Percentiles rank a stretch among this genome's conserved stretches.
Evolutionary conservation across 2,888 invertebrate species (phyloP).

Genomic region (Apomyelois bistriatella): DNA sequence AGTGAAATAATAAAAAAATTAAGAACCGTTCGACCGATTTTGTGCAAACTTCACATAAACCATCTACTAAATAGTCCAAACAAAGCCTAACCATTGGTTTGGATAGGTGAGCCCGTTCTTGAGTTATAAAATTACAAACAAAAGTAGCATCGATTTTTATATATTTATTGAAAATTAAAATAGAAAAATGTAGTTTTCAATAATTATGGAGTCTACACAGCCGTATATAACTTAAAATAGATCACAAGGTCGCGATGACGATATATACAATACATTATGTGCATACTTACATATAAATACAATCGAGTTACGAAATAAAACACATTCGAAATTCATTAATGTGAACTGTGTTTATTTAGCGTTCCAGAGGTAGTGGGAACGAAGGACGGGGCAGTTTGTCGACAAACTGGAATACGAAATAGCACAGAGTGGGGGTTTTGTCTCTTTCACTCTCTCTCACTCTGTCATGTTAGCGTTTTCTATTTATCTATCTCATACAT

Average conservation of each 20-base stretch:
- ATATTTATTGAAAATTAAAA: neutral
- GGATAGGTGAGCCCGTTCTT: no score
- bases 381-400: conserved; percentile 74
- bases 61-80: no score
- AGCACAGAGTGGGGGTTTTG: neutral
- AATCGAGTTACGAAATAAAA: conserved; percentile 25
- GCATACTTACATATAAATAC: conserved; percentile 10
- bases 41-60: no score
- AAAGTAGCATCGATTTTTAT: neutral
- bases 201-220: neutral
- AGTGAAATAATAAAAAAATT: no score
- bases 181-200: neutral
- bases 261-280: conserved; percentile 10
- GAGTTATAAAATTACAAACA: no score
- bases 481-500: no score
- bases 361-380: conserved; percentile 57
- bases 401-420: conserved; percentile 30
- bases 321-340: conserved; percentile 25
- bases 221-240: neutral
- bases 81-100: no score
- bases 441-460: no score
- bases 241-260: neutral
- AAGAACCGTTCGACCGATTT: no score
- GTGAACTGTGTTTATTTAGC: conserved; percentile 52
- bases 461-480: no score